These are phyloP conservation scores for Agrochola macilenta DNA, from an alignment of 2,888 invertebrate species.

Conservation along the genomic window DNA sequence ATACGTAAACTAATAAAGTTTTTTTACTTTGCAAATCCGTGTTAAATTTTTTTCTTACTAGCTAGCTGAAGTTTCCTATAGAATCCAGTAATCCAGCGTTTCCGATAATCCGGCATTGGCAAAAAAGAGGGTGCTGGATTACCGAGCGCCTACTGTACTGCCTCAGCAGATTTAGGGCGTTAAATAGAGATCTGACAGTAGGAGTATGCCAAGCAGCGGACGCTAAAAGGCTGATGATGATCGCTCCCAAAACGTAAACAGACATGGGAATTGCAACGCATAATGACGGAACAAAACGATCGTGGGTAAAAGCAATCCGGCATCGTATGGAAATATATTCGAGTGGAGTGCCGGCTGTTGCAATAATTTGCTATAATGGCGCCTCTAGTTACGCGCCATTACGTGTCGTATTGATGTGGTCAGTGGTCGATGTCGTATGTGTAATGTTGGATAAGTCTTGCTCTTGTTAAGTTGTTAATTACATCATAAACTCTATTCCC, in stretches of 20 bases:
- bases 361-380: conserved; percentile 58
- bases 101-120: too few species aligned
- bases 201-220: neutral
- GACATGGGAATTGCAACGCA: conserved; percentile 7
- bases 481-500: neutral
- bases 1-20: too few species aligned
- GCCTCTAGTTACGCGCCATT: conserved; percentile 58
- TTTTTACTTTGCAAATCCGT: too few species aligned
- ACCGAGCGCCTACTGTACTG: neutral
- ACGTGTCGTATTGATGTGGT: conserved; percentile 60
- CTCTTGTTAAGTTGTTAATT: conserved; percentile 21
- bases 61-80: too few species aligned
- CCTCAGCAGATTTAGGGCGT: neutral
- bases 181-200: neutral
- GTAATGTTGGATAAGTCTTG: conserved; percentile 23
- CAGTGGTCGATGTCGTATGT: conserved; percentile 37
- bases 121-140: too few species aligned
- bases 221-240: conserved; percentile 1
- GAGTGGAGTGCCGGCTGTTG: conserved; percentile 42
- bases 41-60: too few species aligned
- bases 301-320: conserved; percentile 54
- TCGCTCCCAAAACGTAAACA: conserved; percentile 33
- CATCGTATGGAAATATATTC: conserved; percentile 60
- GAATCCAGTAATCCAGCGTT: too few species aligned
- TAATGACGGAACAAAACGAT: conserved; percentile 45